phyloP scores from a whole-genome alignment of 2,113 vertebrate species.

The Menura novaehollandiae region DNA sequence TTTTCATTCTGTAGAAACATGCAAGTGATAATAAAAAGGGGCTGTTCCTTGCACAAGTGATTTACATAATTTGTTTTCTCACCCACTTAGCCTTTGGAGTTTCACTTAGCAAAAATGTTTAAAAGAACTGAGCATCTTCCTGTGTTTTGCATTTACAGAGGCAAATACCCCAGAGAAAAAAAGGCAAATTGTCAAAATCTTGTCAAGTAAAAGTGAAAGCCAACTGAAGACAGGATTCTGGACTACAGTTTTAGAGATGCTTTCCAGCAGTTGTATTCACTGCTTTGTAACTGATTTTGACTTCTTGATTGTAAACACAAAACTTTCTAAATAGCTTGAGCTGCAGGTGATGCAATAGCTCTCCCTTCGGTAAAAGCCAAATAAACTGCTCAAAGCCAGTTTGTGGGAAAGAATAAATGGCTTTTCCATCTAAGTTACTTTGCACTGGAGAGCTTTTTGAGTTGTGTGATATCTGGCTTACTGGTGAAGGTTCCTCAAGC shows the following conservation, averaged over 20 bases:
- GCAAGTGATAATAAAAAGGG: neutral
- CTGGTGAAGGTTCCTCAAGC: neutral
- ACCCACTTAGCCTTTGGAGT: neutral
- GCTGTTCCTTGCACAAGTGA: neutral
- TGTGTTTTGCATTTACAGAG: neutral
- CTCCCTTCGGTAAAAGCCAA: neutral
- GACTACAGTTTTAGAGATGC: neutral
- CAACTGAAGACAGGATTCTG: neutral
- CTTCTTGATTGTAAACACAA: neutral
- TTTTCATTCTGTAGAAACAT: neutral
- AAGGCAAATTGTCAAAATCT: neutral
- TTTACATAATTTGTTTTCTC: neutral
- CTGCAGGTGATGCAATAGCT: neutral
- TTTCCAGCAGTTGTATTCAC: neutral
- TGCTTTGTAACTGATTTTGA: neutral
- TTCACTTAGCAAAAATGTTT: neutral
- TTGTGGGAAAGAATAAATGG: neutral
- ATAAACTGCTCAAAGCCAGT: neutral
- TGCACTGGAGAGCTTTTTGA: neutral
- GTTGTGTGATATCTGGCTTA: neutral
- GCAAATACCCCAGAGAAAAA: neutral
- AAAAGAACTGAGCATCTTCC: neutral
- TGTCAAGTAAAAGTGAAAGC: neutral
- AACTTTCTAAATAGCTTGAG: neutral
- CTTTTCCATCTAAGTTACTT: neutral